Evolutionary conservation across 2,888 invertebrate species (phyloP), one percentile per base, ranked within the genome.

Genomic region (Megastigmus dorsalis): DNA sequence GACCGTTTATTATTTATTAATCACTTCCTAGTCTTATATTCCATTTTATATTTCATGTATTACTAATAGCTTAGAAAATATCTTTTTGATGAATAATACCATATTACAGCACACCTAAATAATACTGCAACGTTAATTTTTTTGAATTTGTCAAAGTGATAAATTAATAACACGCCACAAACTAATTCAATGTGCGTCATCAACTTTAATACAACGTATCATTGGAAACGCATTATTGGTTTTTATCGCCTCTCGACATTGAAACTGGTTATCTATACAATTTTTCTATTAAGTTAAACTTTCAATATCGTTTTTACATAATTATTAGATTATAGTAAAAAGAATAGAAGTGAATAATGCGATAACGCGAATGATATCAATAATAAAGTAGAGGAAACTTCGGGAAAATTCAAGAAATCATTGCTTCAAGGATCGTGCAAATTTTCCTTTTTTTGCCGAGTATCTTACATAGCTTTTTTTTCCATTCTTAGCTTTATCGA

Each of bases 1-100:
- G 67, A 63, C 67, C 59, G 78, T 67, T 72, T 60, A 60, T 57
- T 65, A 48, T 79, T n/a, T 78, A 80, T 81, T 82, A 79, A 81
- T 81, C 76, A 77, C 55, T 57, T 78, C 71, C 55, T 74, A 71
- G 75, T 74, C 75, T n/a, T n/a, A n/a, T n/a, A n/a, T n/a, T n/a
- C n/a, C n/a, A n/a, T n/a, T n/a, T n/a, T n/a, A n/a, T n/a, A n/a
- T n/a, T n/a, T n/a, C n/a, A n/a, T n/a, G n/a, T n/a, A n/a, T n/a
- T n/a, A n/a, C n/a, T n/a, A n/a, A n/a, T n/a, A n/a, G n/a, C n/a
- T n/a, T n/a, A n/a, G n/a, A n/a, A n/a, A n/a, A n/a, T n/a, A n/a
- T n/a, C n/a, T n/a, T n/a, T n/a, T n/a, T n/a, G n/a, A n/a, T n/a
- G n/a, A n/a, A n/a, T n/a, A n/a, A n/a, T n/a, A n/a, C n/a, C n/a